Percentiles rank a stretch among this genome's conserved stretches.
phyloP scores from a whole-genome alignment of 2,113 vertebrate genomes.

The Pteruthius melanotis region DNA sequence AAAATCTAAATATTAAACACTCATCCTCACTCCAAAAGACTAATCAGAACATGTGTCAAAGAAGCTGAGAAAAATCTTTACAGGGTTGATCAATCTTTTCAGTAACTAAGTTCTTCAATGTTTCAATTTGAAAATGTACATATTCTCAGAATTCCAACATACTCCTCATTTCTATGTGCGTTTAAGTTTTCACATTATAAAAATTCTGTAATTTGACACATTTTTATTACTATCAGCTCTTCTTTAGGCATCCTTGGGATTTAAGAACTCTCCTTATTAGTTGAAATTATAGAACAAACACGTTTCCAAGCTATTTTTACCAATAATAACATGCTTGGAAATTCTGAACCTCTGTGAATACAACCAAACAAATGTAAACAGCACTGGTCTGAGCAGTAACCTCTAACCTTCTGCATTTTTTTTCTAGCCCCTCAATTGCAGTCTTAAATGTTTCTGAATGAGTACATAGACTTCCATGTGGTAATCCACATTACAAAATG shows the following conservation, averaged over 20 bases:
- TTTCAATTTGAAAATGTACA: neutral
- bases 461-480: neutral
- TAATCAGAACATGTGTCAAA: neutral
- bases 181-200: neutral
- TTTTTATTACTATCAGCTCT: neutral
- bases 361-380: neutral
- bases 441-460: neutral
- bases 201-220: neutral
- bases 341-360: neutral
- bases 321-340: neutral
- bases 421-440: neutral
- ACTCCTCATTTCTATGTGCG: neutral
- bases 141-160: neutral
- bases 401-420: neutral
- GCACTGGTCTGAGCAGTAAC: neutral
- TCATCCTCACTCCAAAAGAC: neutral
- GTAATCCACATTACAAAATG: neutral
- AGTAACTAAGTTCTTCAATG: neutral
- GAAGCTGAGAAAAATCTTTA: neutral
- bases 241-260: neutral
- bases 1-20: neutral
- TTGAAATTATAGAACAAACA: neutral
- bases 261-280: neutral
- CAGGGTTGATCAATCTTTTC: neutral
- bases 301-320: neutral